Evolutionary conservation across 2,113 vertebrate species (phyloP).

Genomic region (Menura novaehollandiae): DNA sequence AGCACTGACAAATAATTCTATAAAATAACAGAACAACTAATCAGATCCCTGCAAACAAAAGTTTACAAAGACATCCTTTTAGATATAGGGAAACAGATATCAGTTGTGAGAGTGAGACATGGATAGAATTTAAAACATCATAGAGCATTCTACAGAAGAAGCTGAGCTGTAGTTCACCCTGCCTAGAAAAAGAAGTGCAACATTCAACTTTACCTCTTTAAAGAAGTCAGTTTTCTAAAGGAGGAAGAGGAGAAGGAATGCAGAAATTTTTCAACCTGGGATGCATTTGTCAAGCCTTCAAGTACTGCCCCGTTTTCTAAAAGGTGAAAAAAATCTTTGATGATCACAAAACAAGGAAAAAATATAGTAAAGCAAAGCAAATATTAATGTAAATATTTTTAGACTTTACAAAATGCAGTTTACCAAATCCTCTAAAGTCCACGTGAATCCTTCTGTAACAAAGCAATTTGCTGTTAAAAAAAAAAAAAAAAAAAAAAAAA

Average conservation of each 20-base stretch:
- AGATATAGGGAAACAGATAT: not conserved
- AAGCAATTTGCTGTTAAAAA: not conserved
- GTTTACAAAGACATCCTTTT: not conserved
- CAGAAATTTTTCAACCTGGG: constrained; percentile 76
- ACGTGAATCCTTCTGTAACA: not conserved
- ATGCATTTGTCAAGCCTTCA: constrained; percentile 85
- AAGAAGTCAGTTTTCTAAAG: constrained; percentile 85
- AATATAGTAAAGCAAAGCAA: not conserved
- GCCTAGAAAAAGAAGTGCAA: not conserved
- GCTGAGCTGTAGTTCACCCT: not conserved
- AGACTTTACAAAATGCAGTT: not conserved
- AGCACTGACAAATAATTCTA: not conserved
- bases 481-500: not conserved
- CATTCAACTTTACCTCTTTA: constrained; percentile 77
- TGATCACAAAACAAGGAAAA: not conserved
- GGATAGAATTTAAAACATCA: not conserved
- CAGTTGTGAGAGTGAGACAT: not conserved
- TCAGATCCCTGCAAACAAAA: not conserved
- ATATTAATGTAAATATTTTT: not conserved
- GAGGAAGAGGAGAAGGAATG: constrained; percentile 77
- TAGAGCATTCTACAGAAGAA: not conserved
- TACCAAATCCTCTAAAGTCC: not conserved
- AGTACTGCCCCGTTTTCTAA: constrained; percentile 68
- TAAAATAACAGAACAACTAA: not conserved
- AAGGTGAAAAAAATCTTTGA: constrained; percentile 11